These are phyloP conservation scores for Chelidonichthys spinosus DNA, from an alignment of 2,797 vertebrate genomes.

Conservation along the genomic window DNA sequence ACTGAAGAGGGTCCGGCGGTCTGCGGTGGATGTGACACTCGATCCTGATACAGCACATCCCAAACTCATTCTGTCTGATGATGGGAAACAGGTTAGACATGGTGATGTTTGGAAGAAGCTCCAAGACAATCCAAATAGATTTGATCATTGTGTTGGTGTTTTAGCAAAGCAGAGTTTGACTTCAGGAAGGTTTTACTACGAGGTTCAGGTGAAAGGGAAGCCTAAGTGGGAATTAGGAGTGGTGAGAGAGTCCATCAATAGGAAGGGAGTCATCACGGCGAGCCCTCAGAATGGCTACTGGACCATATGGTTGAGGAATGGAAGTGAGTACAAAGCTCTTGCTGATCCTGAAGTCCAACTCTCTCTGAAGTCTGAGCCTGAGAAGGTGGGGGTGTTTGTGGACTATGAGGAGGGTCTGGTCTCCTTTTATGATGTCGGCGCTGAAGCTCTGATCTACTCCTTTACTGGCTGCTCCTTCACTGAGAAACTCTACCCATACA, in stretches of 20 bases:
- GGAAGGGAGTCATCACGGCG: rapidly evolving
- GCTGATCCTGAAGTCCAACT: not conserved
- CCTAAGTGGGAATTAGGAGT: not conserved
- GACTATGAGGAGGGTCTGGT: constrained; percentile 13
- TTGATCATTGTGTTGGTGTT: rapidly evolving
- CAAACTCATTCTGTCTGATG: not conserved
- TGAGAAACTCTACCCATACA: not conserved
- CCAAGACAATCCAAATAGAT: constrained; percentile 3
- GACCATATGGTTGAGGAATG: not conserved
- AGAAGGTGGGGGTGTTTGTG: constrained; percentile 1
- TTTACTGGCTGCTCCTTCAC: constrained; percentile 7
- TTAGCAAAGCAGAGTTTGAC: not conserved
- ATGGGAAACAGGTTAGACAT: not conserved
- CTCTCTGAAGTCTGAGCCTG: not conserved
- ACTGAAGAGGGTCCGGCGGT: not conserved
- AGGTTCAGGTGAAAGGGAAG: not conserved
- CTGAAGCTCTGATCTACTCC: constrained; percentile 11
- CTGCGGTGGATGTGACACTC: not conserved
- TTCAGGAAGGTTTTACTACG: not conserved
- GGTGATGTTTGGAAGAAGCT: not conserved
- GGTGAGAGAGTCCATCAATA: constrained; percentile 1
- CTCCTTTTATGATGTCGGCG: not conserved
- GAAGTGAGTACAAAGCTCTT: not conserved
- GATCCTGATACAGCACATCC: not conserved
- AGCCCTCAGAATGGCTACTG: not conserved